Evolutionary conservation across 1,140 invertebrate genomes (phyloP).

Genomic region (Conopomorpha cramerella): DNA sequence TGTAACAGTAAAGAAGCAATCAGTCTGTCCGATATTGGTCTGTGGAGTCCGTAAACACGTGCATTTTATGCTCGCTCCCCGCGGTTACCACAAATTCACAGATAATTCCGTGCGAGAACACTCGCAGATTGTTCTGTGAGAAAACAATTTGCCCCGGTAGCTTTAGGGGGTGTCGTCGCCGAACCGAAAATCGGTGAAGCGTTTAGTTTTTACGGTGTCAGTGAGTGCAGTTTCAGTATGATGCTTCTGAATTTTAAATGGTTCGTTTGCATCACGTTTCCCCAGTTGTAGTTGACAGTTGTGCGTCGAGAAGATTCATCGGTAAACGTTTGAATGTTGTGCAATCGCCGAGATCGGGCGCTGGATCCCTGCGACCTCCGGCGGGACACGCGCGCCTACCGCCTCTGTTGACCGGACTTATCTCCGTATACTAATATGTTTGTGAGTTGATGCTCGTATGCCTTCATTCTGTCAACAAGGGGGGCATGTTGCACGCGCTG

Average conservation of each 20-base stretch:
- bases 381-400: constrained; percentile 30
- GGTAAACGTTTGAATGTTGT: too few species aligned
- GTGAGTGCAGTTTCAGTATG: too few species aligned
- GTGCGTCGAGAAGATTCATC: too few species aligned
- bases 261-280: too few species aligned
- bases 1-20: constrained; percentile 60
- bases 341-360: too few species aligned
- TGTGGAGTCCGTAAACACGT: constrained; percentile 50
- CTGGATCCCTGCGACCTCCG: constrained; percentile 28
- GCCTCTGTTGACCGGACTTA: constrained; percentile 35
- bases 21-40: constrained; percentile 51
- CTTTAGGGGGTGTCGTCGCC: too few species aligned
- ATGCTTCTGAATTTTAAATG: too few species aligned
- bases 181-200: too few species aligned
- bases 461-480: constrained; percentile 2
- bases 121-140: not conserved
- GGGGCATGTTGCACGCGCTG: not conserved
- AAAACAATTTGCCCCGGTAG: constrained; percentile 10
- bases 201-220: too few species aligned
- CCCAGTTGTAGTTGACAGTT: too few species aligned
- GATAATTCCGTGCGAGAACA: not conserved
- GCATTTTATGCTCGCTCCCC: constrained; percentile 39
- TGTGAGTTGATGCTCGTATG: constrained; percentile 7
- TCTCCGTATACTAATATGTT: constrained; percentile 45
- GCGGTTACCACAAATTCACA: constrained; percentile 24